Conservation (phyloP, 2,797 vertebrate genomes). For the Remorina albescens region DNA sequence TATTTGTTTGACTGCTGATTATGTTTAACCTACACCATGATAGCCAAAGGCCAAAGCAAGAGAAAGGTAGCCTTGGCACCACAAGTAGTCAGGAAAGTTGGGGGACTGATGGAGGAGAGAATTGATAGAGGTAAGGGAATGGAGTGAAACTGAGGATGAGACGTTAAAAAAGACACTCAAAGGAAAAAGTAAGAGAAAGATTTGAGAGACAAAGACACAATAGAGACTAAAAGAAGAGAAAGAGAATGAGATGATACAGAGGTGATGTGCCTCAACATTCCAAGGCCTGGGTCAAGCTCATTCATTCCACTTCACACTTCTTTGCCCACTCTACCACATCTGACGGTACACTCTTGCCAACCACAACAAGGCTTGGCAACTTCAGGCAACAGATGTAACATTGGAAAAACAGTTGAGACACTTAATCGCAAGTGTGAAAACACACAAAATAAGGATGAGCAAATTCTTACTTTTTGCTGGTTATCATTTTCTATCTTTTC, state of each 20-base stretch:
- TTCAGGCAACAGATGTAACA: constrained; percentile 18
- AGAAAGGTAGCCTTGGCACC: constrained; percentile 2
- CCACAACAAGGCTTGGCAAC: constrained; percentile 31
- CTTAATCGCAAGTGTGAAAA: constrained; percentile 4
- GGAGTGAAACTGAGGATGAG: neutral
- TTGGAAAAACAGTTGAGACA: neutral
- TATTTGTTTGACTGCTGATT: constrained; percentile 59
- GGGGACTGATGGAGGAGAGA: neutral
- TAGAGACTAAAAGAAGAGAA: neutral
- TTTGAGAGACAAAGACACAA: neutral
- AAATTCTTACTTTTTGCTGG: neutral
- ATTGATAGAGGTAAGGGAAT: neutral
- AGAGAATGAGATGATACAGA: constrained; percentile 1
- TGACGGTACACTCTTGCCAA: constrained; percentile 30
- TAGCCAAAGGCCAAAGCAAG: constrained; percentile 20
- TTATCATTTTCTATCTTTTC: neutral
- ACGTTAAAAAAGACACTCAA: neutral
- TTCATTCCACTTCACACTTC: constrained; percentile 48
- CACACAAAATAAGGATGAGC: neutral
- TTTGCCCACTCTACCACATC: constrained; percentile 28
- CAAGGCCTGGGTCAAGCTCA: constrained; percentile 18
- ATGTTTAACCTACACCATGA: constrained; percentile 32
- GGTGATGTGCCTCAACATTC: neutral
- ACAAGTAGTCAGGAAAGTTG: neutral
- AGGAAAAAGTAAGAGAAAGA: neutral